Conservation (phyloP, 2,113 vertebrate genomes). For the Silurus glanis region DNA sequence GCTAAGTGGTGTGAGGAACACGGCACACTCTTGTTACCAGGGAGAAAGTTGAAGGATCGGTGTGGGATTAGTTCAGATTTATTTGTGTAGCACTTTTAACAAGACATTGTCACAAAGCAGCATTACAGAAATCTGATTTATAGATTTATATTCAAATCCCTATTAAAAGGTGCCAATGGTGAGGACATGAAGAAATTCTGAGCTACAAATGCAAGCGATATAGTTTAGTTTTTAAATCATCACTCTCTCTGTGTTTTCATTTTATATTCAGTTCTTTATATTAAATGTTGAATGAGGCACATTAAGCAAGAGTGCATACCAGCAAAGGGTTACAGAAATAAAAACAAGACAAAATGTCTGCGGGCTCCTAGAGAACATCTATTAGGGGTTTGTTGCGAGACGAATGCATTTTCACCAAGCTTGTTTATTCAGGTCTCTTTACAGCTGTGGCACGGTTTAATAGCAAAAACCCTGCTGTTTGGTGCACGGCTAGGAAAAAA, state of each 20-base stretch:
- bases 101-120: neutral
- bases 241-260: neutral
- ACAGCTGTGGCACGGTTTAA: neutral
- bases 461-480: conserved; percentile 1
- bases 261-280: neutral
- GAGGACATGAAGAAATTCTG: neutral
- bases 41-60: neutral
- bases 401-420: conserved; percentile 18
- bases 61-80: neutral
- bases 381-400: neutral
- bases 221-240: neutral
- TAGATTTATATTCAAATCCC: neutral
- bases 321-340: conserved; percentile 1
- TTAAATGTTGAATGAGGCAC: neutral
- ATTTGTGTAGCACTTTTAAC: neutral
- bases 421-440: conserved; percentile 36
- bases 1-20: conserved; percentile 32
- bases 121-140: neutral
- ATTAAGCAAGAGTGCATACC: neutral
- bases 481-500: neutral
- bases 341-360: conserved; percentile 23
- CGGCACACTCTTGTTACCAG: conserved; percentile 47
- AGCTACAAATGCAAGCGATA: neutral
- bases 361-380: neutral
- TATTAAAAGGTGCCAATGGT: neutral